Conservation (phyloP, 2,113 vertebrate genomes). For the Dascyllus trimaculatus region DNA sequence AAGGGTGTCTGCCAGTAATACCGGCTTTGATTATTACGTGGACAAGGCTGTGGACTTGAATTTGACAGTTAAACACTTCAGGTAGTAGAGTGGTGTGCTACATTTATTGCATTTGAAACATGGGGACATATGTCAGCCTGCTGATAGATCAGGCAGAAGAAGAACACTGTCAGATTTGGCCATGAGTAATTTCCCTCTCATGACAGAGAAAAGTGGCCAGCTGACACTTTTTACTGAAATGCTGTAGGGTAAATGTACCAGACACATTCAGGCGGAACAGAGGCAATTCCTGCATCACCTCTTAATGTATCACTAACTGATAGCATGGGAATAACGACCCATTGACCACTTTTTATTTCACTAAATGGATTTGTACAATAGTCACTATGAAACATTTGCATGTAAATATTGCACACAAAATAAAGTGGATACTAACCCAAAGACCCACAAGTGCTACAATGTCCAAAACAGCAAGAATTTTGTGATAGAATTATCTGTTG, state of each 20-base stretch:
- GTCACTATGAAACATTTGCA: background rate
- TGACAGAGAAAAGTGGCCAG: conserved; percentile 23
- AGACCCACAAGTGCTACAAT: background rate
- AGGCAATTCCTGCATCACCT: conserved; percentile 29
- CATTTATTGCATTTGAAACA: conserved; percentile 18
- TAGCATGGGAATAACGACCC: conserved; percentile 22
- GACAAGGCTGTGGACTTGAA: conserved; percentile 6
- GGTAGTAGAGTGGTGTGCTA: conserved; percentile 12
- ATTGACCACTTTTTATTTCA: conserved; percentile 10
- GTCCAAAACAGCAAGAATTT: background rate
- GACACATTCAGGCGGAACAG: conserved; percentile 32
- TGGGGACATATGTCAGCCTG: background rate
- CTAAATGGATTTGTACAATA: conserved; percentile 8
- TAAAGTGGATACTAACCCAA: background rate
- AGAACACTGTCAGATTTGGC: conserved; percentile 25
- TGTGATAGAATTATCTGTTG: background rate
- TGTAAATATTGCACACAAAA: conserved; percentile 3
- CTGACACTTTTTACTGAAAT: conserved; percentile 13
- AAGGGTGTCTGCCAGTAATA: background rate
- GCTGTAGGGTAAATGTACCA: conserved; percentile 15
- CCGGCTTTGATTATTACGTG: conserved; percentile 33
- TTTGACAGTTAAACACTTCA: conserved; percentile 9
- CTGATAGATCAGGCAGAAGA: conserved; percentile 26
- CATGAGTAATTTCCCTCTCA: conserved; percentile 46
- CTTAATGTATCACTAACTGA: conserved; percentile 30